phyloP scores from a whole-genome alignment of 30 jellyfish, hydroid and myxozoan genomes.

The Nemopilema nomurai region DNA sequence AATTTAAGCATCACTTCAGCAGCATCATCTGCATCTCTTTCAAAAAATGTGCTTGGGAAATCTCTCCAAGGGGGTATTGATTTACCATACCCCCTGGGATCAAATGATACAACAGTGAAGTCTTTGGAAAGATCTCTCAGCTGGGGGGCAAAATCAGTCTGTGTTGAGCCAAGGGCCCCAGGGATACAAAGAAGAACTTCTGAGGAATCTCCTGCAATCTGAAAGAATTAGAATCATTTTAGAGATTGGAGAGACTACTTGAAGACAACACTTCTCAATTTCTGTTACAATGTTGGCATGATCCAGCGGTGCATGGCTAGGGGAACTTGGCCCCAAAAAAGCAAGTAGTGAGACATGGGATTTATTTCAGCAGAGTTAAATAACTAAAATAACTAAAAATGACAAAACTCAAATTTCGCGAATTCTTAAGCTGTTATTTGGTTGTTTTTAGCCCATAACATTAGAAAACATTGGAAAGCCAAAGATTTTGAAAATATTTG shows the following conservation, averaged over 20 bases:
- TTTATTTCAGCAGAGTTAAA: too few species aligned
- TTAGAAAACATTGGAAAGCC: too few species aligned
- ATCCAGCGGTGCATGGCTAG: too few species aligned
- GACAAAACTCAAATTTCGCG: too few species aligned
- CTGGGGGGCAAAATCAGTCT: conserved; percentile 82
- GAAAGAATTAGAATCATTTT: neutral
- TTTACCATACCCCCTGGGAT: conserved; percentile 93
- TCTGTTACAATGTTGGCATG: too few species aligned
- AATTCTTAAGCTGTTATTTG: too few species aligned
- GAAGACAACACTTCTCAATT: too few species aligned
- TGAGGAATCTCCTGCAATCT: conserved; percentile 56
- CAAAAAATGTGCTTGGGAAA: conserved; percentile 69
- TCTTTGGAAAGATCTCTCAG: conserved; percentile 49
- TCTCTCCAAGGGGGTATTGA: conserved; percentile 74
- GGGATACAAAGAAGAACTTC: conserved; percentile 80
- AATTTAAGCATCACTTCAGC: conserved; percentile 75
- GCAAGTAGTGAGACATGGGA: too few species aligned
- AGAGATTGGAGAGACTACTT: neutral
- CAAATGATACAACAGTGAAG: conserved; percentile 77
- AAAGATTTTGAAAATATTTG: too few species aligned
- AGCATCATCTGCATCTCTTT: conserved; percentile 91
- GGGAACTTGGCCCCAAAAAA: too few species aligned
- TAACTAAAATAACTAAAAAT: too few species aligned
- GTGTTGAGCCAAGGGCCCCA: conserved; percentile 88
- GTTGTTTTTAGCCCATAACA: too few species aligned